Evolutionary conservation across 1,140 invertebrate genomes (phyloP), one percentile per base, ranked within the genome.

Genomic region (Hesperophylax magnus): DNA sequence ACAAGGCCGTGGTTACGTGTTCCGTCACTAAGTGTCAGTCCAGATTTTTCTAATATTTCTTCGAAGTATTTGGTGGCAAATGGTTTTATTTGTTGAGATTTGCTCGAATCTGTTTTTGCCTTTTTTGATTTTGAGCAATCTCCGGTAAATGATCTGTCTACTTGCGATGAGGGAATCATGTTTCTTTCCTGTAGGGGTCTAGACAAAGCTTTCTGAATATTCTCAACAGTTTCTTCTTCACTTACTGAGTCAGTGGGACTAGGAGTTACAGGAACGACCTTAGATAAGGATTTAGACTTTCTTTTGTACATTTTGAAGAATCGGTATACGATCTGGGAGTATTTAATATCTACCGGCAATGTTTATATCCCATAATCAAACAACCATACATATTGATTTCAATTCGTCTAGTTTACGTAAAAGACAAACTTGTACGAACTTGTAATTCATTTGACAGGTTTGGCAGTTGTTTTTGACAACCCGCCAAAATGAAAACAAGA

Each of bases 11-110:
- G 81, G 54, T 80, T 69, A n/a, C 52, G 15, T n/a, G 18, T 47
- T 14, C 76, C 77, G 5, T 77, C 74, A 6, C 17, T 61, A 5
- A 84, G 17, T 2, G 3, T 63, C 3, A 83, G 79, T n/a, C 82
- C 82, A 17, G 80, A 56, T 74, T 84, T 65, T 60, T 69, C 31
- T 0, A 72, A 52, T 14, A 79, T 18, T 20, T 84, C 77, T 77
- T 84, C 82, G 31, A 84, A 84, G 54, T 81, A 84, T 22, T 60
- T 72, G 52, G 72, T 75, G 18, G 82, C 77, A 47, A 84, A 84
- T 8, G 81, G 81, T 71, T 63, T 76, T 17, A 80, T 6, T 18
- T 24, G 18, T 65, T 67, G 72, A 11, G 71, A 11, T 31, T 80
- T 80, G 3, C 52, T 80, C 7, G 63, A 20, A 52, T 80, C 52